These are phyloP conservation scores for Cenopis cana DNA, from an alignment of 2,888 invertebrate species.

Conservation along the genomic window DNA sequence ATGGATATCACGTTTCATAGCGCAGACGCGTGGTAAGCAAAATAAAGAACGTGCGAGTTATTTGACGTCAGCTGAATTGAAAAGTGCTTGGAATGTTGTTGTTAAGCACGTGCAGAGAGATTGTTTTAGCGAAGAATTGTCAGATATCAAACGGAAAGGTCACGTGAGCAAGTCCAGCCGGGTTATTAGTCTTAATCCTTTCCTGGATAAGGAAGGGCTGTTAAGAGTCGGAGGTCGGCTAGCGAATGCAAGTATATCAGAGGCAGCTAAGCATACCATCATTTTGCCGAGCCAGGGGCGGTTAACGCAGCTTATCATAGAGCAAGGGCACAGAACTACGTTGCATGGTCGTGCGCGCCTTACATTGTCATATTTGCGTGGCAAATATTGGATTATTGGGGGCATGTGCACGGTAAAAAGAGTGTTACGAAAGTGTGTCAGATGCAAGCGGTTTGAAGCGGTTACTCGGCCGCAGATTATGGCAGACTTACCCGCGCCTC, in stretches of 20 bases:
- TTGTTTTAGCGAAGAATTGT: too few relatives aligned
- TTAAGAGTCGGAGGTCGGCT: conserved; percentile 7
- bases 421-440: conserved; percentile 23
- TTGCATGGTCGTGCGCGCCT: conserved; percentile 4
- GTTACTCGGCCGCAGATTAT: conserved; percentile 21
- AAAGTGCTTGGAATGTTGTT: neutral
- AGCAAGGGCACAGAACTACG: neutral
- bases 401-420: conserved; percentile 30
- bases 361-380: neutral
- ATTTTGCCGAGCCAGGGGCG: neutral
- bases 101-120: too few relatives aligned
- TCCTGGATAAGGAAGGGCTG: neutral
- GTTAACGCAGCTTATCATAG: neutral
- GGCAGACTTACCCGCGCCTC: conserved; percentile 27
- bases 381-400: conserved; percentile 32
- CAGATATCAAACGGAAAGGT: too few relatives aligned
- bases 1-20: neutral
- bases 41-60: neutral
- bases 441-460: conserved; percentile 16
- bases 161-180: neutral
- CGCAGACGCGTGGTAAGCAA: neutral
- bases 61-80: neutral
- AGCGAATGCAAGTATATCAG: neutral
- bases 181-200: neutral
- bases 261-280: neutral